Conservation (phyloP, 2,888 invertebrate species). For the Erynnis tages region DNA sequence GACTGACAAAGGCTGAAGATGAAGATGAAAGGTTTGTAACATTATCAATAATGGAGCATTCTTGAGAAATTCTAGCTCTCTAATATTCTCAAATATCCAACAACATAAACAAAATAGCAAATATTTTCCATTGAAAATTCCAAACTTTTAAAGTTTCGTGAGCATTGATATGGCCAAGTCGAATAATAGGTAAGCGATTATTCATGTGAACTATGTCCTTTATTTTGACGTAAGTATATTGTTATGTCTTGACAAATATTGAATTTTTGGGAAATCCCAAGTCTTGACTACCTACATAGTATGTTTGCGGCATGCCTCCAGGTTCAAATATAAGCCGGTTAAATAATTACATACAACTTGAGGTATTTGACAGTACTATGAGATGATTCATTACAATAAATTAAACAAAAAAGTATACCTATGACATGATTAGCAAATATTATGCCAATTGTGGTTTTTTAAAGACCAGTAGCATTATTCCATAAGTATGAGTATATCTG, state of each 20-base stretch:
- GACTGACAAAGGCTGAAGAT: no score
- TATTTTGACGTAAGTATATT: conserved; percentile 12
- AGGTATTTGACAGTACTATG: conserved; percentile 7
- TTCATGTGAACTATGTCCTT: neutral
- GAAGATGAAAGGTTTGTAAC: no score
- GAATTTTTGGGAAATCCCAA: conserved; percentile 22
- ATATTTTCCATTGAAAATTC: no score
- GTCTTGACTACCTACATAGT: conserved; percentile 6
- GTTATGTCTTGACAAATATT: conserved; percentile 20
- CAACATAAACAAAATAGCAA: no score
- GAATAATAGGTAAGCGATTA: neutral
- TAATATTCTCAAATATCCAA: no score
- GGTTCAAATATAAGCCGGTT: conserved; percentile 2
- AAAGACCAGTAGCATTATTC: conserved; percentile 15
- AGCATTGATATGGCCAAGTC: neutral
- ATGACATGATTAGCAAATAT: conserved; percentile 8
- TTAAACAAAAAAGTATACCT: neutral
- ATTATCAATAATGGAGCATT: no score
- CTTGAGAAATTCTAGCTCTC: no score
- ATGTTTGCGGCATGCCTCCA: neutral
- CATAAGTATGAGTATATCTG: neutral
- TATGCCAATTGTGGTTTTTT: conserved; percentile 12
- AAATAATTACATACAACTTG: conserved; percentile 6
- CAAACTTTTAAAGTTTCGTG: no score
- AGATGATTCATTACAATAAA: conserved; percentile 14